Percentiles rank a stretch among this genome's conserved stretches.
phyloP scores from a whole-genome alignment of 2,888 invertebrate genomes.

The Dasysyrphus albostriatus region DNA sequence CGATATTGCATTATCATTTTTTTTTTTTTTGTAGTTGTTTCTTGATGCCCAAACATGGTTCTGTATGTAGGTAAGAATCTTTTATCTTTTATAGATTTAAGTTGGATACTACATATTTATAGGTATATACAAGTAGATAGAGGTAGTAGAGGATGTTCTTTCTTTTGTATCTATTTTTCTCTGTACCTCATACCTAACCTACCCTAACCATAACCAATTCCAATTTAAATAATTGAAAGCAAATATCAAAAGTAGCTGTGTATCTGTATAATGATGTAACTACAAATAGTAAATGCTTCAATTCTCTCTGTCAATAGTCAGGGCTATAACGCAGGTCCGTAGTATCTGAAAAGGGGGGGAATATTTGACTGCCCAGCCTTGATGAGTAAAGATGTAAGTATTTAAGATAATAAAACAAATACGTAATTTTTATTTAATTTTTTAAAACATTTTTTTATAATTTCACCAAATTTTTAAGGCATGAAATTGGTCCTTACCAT shows the following conservation, averaged over 20 bases:
- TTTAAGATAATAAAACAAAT: too few species aligned
- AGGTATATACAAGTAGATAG: too few species aligned
- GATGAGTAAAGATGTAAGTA: too few species aligned
- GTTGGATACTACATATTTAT: background rate
- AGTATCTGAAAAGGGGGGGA: background rate
- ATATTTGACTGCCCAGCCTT: too few species aligned
- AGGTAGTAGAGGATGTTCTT: too few species aligned
- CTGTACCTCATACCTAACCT: background rate
- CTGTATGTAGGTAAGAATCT: background rate
- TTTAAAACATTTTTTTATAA: too few species aligned
- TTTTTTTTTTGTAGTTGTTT: background rate
- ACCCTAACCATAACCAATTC: background rate
- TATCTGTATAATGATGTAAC: slow-evolving; percentile 29
- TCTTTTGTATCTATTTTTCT: background rate
- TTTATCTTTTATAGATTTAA: background rate
- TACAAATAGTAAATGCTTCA: slow-evolving; percentile 17
- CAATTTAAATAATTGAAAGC: slow-evolving; percentile 44
- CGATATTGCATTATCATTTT: background rate
- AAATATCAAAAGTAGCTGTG: slow-evolving; percentile 37
- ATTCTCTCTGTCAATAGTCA: slow-evolving; percentile 6
- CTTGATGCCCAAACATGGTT: slow-evolving; percentile 3
- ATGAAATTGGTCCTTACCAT: too few species aligned
- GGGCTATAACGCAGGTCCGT: background rate
- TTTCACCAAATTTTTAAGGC: too few species aligned
- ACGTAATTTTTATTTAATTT: too few species aligned